Evolutionary conservation across 2,113 vertebrate species (phyloP).

Genomic region (Rallus limicola): DNA sequence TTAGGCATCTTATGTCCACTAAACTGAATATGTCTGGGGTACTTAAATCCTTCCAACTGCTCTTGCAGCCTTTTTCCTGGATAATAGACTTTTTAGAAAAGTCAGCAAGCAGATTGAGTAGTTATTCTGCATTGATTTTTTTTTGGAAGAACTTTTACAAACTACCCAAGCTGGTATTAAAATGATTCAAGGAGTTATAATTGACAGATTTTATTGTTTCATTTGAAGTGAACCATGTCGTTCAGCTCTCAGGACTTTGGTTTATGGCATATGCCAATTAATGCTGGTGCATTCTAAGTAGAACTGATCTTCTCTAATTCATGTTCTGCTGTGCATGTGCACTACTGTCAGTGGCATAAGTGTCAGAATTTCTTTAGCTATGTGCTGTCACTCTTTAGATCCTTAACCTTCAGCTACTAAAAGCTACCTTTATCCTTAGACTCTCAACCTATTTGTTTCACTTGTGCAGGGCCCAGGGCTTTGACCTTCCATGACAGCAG

Average conservation of each 20-base stretch:
- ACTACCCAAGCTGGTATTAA: neutral
- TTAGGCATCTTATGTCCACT: neutral
- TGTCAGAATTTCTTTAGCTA: neutral
- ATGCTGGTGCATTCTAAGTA: neutral
- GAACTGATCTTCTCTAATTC: neutral
- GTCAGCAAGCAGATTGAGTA: neutral
- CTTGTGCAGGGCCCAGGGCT: rapidly evolving
- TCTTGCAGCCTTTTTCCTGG: neutral
- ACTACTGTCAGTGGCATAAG: neutral
- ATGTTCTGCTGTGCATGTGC: too few relatives aligned
- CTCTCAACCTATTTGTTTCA: neutral
- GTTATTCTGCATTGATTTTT: neutral
- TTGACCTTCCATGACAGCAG: neutral
- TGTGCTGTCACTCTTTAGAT: too few relatives aligned
- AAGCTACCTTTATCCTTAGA: neutral
- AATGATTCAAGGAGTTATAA: neutral
- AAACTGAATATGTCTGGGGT: neutral
- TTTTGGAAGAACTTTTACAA: neutral
- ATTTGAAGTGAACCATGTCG: neutral
- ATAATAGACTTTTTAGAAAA: neutral
- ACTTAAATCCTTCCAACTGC: neutral
- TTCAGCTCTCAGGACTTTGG: neutral
- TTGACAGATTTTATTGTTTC: neutral
- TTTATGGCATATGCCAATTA: neutral
- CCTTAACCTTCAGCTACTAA: neutral